phyloP scores from a whole-genome alignment of 2,113 vertebrate species.

The Taurulus bubalis region DNA sequence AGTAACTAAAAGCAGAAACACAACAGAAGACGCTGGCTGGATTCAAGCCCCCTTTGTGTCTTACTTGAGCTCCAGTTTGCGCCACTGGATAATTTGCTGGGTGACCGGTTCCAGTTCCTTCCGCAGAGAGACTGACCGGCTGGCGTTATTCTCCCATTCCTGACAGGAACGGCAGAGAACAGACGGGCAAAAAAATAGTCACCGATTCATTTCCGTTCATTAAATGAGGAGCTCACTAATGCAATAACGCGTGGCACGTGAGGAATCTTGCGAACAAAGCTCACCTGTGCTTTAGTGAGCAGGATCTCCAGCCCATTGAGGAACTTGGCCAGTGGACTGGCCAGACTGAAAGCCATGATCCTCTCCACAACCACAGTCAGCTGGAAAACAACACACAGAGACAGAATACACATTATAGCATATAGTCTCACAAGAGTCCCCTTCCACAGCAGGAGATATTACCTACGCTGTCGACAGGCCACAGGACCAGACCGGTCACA shows the following conservation, averaged over 20 bases:
- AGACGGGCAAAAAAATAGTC: background rate
- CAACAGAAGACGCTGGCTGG: background rate
- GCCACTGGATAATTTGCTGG: slow-evolving; percentile 95
- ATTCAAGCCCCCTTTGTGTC: slow-evolving; percentile 19
- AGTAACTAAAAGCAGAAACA: background rate
- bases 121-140: slow-evolving; percentile 88
- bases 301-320: slow-evolving; percentile 98
- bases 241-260: too few species aligned
- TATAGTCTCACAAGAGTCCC: background rate
- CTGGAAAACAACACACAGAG: slow-evolving; percentile 75
- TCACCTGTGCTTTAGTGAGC: slow-evolving; percentile 94
- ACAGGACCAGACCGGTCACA: background rate
- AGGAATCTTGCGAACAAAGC: background rate
- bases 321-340: slow-evolving; percentile 94
- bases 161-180: slow-evolving; percentile 50
- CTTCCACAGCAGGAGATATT: background rate
- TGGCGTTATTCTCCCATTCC: slow-evolving; percentile 98
- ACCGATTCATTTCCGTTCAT: background rate
- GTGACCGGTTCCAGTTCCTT: slow-evolving; percentile 91
- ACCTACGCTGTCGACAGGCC: background rate
- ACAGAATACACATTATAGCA: background rate
- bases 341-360: slow-evolving; percentile 90
- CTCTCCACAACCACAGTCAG: slow-evolving; percentile 91
- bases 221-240: background rate
- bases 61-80: slow-evolving; percentile 94